Evolutionary conservation across 2,888 invertebrate species (phyloP).

Genomic region (Gastrophysa polygoni): DNA sequence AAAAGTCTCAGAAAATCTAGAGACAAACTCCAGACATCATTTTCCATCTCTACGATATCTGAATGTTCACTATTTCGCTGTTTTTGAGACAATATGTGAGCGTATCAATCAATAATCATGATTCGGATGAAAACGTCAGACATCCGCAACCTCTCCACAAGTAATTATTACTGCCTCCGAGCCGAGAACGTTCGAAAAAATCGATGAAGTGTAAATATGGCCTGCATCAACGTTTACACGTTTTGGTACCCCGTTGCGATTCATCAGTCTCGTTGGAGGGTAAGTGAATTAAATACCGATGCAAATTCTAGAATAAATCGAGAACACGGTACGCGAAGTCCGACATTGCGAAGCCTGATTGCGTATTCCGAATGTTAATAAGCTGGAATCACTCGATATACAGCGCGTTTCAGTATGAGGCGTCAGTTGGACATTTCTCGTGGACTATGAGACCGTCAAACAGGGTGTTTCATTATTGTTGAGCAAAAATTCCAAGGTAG

Average conservation of each 20-base stretch:
- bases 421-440: too few relatives aligned
- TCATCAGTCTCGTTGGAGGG: background rate
- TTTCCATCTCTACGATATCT: too few relatives aligned
- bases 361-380: background rate
- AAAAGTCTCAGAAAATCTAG: too few relatives aligned
- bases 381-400: too few relatives aligned
- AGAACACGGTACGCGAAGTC: background rate
- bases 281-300: background rate
- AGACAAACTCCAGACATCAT: too few relatives aligned
- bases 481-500: too few relatives aligned
- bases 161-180: background rate
- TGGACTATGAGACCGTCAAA: background rate
- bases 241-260: constrained; percentile 4
- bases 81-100: too few relatives aligned
- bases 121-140: too few relatives aligned
- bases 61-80: too few relatives aligned
- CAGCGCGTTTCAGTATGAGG: too few relatives aligned
- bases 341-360: background rate
- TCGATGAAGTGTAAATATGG: constrained; percentile 12
- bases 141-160: constrained; percentile 1
- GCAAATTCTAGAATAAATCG: constrained; percentile 4
- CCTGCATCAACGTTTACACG: constrained; percentile 1
- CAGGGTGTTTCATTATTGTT: too few relatives aligned
- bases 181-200: background rate
- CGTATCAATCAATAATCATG: too few relatives aligned